These are phyloP conservation scores for Cheilosia vulpina DNA, from an alignment of 2,888 invertebrate species.

Conservation along the genomic window DNA sequence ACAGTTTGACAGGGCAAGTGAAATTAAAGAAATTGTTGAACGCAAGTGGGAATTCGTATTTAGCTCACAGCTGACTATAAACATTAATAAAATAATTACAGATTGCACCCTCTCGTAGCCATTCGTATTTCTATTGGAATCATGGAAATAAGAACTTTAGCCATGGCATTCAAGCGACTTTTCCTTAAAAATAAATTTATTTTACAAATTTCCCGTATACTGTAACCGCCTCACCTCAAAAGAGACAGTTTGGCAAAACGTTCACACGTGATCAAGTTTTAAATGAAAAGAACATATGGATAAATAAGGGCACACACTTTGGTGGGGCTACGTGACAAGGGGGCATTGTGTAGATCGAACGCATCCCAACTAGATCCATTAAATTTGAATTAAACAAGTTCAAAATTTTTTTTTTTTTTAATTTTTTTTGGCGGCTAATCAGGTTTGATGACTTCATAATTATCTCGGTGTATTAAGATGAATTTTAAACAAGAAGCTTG, in stretches of 20 bases:
- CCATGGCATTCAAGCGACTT: too few species aligned
- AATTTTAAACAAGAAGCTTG: not conserved
- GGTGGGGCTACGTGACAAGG: not conserved
- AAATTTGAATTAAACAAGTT: slow-evolving; percentile 27
- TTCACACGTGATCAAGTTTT: slow-evolving; percentile 10
- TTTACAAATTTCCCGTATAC: not conserved
- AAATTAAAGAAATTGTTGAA: too few species aligned
- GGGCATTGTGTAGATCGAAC: not conserved
- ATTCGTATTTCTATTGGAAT: too few species aligned
- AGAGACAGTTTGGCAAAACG: not conserved
- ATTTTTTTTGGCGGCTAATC: slow-evolving; percentile 4
- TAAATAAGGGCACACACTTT: not conserved
- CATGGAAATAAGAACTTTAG: too few species aligned
- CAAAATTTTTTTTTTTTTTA: not conserved
- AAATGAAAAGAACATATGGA: not conserved
- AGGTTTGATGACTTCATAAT: not conserved
- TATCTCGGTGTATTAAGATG: not conserved
- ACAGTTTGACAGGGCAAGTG: too few species aligned
- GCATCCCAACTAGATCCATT: slow-evolving; percentile 10
- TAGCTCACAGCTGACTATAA: too few species aligned
- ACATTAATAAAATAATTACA: too few species aligned
- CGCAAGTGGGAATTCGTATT: too few species aligned
- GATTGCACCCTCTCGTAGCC: too few species aligned
- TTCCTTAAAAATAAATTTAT: not conserved
- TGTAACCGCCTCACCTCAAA: slow-evolving; percentile 3